phyloP scores from a whole-genome alignment of 35 echinoderm and acorn worm genomes.

The Ophioderma brevispina region DNA sequence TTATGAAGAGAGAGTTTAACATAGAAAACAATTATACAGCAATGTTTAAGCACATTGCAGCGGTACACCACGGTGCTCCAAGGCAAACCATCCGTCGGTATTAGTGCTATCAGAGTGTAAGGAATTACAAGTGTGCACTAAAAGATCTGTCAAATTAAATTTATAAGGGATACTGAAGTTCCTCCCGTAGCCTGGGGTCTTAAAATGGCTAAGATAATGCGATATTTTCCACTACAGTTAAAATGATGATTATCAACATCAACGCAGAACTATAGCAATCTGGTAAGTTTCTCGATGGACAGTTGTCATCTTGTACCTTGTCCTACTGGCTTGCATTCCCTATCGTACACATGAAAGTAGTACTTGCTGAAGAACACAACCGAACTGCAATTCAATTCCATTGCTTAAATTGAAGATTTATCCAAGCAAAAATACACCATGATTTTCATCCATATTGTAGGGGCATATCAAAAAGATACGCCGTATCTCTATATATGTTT shows the following conservation, averaged over 20 bases:
- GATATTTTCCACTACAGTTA: constrained; percentile 41
- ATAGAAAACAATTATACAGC: constrained; percentile 66
- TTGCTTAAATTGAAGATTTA: too few species aligned
- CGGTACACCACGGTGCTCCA: constrained; percentile 4
- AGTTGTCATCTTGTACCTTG: too few species aligned
- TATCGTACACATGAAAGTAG: too few species aligned
- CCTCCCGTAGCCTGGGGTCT: constrained; percentile 20
- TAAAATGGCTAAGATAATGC: constrained; percentile 33
- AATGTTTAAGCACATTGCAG: constrained; percentile 61
- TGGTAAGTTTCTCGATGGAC: neutral
- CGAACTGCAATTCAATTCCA: too few species aligned
- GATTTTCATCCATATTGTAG: too few species aligned
- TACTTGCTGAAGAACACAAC: too few species aligned
- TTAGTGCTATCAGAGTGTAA: neutral
- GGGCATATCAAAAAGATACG: too few species aligned
- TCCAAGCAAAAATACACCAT: too few species aligned
- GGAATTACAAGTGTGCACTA: constrained; percentile 57
- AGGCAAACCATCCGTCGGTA: constrained; percentile 16
- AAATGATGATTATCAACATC: constrained; percentile 13
- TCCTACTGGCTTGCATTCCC: too few species aligned
- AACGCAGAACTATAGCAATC: neutral
- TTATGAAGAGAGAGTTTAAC: constrained; percentile 34
- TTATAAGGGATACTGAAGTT: constrained; percentile 23
- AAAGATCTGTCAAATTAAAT: constrained; percentile 50
- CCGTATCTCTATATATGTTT: too few species aligned